Conservation (phyloP, 2,888 invertebrate species). For the Harpagoxenus sublaevis region DNA sequence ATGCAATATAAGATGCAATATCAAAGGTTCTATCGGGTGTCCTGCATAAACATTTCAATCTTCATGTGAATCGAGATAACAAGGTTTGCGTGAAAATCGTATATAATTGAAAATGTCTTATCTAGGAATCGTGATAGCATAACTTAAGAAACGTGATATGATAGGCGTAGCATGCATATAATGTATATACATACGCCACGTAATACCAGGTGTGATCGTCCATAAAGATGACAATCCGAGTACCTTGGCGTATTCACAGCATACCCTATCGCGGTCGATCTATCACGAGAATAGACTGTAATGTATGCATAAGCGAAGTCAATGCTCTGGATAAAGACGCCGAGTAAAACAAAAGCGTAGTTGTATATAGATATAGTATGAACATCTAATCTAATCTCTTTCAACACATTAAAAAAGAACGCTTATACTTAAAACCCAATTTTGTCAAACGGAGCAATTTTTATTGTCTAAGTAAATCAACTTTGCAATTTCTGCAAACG, state of each 20-base stretch:
- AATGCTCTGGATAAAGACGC: slow-evolving; percentile 50
- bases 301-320: slow-evolving; percentile 56
- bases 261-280: slow-evolving; percentile 37
- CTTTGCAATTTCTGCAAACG: slow-evolving; percentile 2
- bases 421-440: not conserved
- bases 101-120: not conserved
- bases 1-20: not conserved
- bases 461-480: slow-evolving; percentile 28
- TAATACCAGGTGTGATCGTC: slow-evolving; percentile 28
- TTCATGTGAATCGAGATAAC: not conserved
- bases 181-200: not conserved
- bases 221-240: slow-evolving; percentile 27
- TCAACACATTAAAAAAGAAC: not conserved
- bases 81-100: not conserved
- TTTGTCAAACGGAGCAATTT: not conserved
- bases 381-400: not conserved
- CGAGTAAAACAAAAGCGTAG: slow-evolving; percentile 37
- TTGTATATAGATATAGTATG: slow-evolving; percentile 19
- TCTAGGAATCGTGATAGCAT: not conserved
- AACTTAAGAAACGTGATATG: not conserved
- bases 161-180: not conserved
- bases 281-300: slow-evolving; percentile 13
- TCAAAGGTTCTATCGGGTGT: not conserved
- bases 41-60: slow-evolving; percentile 19
- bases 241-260: not conserved